Percentiles rank a stretch among this genome's conserved stretches.
These are phyloP conservation scores for Agriopis leucophaearia DNA, from an alignment of 2,888 invertebrate genomes.

Conservation along the genomic window DNA sequence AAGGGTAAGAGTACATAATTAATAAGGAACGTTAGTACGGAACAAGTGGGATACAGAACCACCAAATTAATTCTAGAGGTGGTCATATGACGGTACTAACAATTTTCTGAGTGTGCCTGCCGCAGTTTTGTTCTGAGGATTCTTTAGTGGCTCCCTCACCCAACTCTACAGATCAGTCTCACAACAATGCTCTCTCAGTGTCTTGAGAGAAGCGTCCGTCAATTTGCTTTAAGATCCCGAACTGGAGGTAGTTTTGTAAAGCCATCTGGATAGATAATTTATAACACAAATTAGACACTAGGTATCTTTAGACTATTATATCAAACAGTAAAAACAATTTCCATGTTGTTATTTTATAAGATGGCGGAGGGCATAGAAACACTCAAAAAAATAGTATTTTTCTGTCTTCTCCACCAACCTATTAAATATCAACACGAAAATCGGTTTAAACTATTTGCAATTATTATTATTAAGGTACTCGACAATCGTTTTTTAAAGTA, in stretches of 20 bases:
- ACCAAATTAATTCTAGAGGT: constrained; percentile 8
- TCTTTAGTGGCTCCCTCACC: background rate
- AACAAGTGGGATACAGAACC: constrained; percentile 34
- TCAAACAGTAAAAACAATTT: too few species aligned
- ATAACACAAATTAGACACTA: too few species aligned
- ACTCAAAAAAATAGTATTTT: too few species aligned
- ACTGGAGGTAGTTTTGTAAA: constrained; percentile 1
- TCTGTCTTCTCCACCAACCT: too few species aligned
- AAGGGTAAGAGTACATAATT: constrained; percentile 54
- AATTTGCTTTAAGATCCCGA: constrained; percentile 29
- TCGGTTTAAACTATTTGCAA: too few species aligned
- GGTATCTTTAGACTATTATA: too few species aligned
- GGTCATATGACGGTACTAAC: background rate
- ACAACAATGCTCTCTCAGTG: constrained; percentile 32
- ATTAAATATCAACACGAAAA: too few species aligned
- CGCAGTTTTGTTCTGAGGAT: background rate
- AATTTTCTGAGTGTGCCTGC: too few species aligned
- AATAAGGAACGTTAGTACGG: constrained; percentile 45
- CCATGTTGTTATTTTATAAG: too few species aligned
- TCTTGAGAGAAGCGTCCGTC: constrained; percentile 27
- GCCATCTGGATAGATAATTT: constrained; percentile 18
- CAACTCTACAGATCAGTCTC: background rate
- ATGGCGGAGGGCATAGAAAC: too few species aligned
- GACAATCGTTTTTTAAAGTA: too few species aligned
- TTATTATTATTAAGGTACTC: too few species aligned